A percentile compares a stretch with the other conserved stretches of the same genome.
These are phyloP conservation scores for Helicoverpa assulta DNA, from an alignment of 2,888 invertebrate genomes.

Conservation along the genomic window DNA sequence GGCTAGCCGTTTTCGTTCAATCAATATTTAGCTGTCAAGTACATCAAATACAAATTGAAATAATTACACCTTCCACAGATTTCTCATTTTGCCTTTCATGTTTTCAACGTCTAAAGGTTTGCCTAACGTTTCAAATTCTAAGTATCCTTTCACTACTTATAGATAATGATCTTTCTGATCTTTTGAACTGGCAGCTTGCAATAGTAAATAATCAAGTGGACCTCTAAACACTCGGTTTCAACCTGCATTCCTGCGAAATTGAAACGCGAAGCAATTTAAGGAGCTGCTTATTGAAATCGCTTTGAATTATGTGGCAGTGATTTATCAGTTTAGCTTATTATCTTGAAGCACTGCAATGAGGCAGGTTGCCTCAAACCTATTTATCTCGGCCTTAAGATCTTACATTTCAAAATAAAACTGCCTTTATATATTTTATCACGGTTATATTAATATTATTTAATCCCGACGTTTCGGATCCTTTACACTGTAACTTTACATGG, in stretches of 20 bases:
- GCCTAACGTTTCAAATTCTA: not conserved
- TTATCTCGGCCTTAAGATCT: no score
- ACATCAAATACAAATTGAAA: no score
- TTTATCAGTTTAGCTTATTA: not conserved
- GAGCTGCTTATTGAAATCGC: not conserved
- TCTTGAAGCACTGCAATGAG: no score
- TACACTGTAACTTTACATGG: no score
- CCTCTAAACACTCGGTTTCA: conserved; percentile 7
- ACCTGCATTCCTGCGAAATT: conserved; percentile 11
- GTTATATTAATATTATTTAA: no score
- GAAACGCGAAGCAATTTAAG: conserved; percentile 1
- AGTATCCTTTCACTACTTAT: conserved; percentile 29
- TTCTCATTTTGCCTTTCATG: not conserved
- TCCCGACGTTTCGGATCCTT: no score
- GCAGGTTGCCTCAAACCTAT: no score
- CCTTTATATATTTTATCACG: no score
- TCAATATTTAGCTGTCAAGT: no score
- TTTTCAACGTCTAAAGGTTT: conserved; percentile 11
- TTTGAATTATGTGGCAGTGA: not conserved
- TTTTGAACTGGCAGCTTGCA: conserved; percentile 30
- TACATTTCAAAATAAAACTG: no score
- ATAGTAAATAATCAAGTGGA: not conserved
- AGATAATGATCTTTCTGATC: conserved; percentile 42
- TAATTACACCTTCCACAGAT: not conserved
- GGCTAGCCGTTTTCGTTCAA: no score